A percentile compares a stretch with the other conserved stretches of the same genome.
phyloP scores from a whole-genome alignment of 2,797 vertebrate genomes.

The Coccyzus lansbergi region DNA sequence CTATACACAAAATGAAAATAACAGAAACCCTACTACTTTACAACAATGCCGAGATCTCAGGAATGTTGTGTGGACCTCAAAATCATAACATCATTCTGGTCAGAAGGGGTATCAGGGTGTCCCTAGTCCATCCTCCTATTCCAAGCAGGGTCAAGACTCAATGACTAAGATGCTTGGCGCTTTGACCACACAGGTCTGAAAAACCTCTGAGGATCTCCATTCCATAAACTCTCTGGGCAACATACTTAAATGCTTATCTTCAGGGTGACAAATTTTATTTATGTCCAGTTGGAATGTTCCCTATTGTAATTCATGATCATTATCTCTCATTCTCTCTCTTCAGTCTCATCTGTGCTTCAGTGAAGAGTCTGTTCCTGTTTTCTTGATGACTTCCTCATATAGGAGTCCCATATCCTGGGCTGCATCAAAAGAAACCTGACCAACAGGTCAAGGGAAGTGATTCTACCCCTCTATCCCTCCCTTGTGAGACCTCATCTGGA shows the following conservation, averaged over 20 bases:
- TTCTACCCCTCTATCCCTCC: too few species aligned
- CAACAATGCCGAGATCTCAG: neutral
- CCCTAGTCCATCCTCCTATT: neutral
- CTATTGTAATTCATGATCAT: neutral
- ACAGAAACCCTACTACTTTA: neutral
- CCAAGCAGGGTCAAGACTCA: neutral
- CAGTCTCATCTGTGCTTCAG: neutral
- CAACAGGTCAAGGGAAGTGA: too few species aligned
- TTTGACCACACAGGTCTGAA: neutral
- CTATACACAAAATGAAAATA: neutral
- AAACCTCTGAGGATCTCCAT: neutral
- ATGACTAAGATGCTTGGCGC: neutral
- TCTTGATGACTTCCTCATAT: neutral
- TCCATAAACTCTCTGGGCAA: neutral
- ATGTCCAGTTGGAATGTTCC: neutral
- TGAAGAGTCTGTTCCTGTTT: neutral
- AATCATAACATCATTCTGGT: neutral
- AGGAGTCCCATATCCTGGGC: too few species aligned
- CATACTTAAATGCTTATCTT: neutral
- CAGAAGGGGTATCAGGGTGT: rapidly evolving
- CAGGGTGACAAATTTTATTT: neutral
- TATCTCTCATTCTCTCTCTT: neutral
- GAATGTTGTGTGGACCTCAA: neutral
- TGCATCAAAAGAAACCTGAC: too few species aligned
- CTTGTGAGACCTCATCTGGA: too few species aligned